Evolutionary conservation across 2,113 vertebrate species (phyloP).

Genomic region (Rousettus leschenaultii): DNA sequence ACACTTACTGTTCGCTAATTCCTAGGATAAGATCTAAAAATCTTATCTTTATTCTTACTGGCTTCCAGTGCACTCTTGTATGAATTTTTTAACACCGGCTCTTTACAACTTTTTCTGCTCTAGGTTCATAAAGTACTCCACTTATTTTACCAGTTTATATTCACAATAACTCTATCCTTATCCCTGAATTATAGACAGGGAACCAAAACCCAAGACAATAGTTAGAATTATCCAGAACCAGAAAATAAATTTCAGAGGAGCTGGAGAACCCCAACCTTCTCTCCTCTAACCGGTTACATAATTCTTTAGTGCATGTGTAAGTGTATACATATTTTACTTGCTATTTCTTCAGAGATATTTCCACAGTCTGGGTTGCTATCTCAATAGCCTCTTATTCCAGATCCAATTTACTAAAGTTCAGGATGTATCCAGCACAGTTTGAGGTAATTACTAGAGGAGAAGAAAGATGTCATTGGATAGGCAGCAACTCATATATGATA

Average conservation of each 20-base stretch:
- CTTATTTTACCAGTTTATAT: background rate
- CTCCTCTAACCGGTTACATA: background rate
- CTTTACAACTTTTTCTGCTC: background rate
- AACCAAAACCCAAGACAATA: background rate
- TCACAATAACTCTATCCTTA: background rate
- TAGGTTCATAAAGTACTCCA: background rate
- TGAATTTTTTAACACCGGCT: background rate
- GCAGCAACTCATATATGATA: background rate
- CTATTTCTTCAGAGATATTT: constrained; percentile 1
- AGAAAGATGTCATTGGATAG: background rate
- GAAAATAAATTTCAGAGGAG: background rate
- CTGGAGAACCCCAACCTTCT: background rate
- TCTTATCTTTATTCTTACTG: background rate
- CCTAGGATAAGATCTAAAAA: background rate
- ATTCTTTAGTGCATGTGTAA: background rate
- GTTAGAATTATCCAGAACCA: background rate
- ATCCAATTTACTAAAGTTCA: background rate
- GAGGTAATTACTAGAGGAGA: background rate
- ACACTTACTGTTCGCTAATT: constrained; percentile 3
- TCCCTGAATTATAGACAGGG: background rate
- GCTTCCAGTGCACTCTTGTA: background rate
- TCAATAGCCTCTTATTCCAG: background rate
- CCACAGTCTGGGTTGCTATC: background rate
- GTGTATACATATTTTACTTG: background rate
- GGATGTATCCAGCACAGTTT: background rate